Conservation (phyloP, 1,140 invertebrate species). For the Maconellicoccus hirsutus region DNA sequence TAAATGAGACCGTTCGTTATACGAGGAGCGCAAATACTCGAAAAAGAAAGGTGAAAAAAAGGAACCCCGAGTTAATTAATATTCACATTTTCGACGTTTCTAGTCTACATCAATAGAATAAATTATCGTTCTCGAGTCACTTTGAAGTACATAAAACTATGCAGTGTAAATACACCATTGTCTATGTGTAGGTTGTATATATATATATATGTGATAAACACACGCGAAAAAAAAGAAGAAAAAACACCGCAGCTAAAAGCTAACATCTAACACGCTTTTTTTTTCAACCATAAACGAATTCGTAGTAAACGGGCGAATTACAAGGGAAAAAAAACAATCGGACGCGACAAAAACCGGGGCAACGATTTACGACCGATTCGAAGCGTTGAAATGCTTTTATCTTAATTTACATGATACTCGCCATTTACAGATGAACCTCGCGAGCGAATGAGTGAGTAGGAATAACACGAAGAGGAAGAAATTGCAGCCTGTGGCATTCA, state of each 20-base stretch:
- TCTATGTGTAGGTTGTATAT: not conserved
- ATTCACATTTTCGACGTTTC: not conserved
- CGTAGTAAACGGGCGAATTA: no score
- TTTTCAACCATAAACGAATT: no score
- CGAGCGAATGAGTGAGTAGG: no score
- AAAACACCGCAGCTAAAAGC: no score
- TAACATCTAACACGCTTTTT: no score
- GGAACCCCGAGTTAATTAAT: not conserved
- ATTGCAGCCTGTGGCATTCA: not conserved
- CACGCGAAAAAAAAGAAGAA: not conserved
- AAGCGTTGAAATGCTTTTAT: not conserved
- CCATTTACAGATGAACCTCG: no score
- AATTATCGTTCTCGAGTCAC: not conserved
- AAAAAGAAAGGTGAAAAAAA: no score
- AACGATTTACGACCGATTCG: not conserved
- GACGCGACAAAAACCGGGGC: not conserved
- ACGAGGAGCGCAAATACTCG: no score
- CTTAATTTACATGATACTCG: not conserved
- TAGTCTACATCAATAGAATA: not conserved
- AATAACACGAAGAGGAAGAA: not conserved
- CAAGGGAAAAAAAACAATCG: no score
- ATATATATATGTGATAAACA: no score
- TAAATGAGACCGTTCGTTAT: no score
- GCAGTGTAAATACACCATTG: not conserved
- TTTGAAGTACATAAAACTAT: not conserved